These are phyloP conservation scores for Dinoponera quadriceps DNA, from an alignment of 1,140 invertebrate genomes.

Conservation along the genomic window DNA sequence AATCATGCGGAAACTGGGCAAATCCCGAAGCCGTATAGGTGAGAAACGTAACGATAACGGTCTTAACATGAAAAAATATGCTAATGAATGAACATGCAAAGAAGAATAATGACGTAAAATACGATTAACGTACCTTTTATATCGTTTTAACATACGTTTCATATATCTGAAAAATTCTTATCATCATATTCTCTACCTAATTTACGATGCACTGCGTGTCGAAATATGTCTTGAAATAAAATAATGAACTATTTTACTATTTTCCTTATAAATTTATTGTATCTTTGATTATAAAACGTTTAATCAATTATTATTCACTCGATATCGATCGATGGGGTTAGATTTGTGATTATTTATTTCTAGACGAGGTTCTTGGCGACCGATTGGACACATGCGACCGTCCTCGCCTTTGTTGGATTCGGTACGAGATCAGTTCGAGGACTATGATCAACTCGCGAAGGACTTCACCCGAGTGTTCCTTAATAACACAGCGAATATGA, in stretches of 20 bases:
- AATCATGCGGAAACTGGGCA: slow-evolving; percentile 98
- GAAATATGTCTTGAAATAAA: slow-evolving; percentile 4
- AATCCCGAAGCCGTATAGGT: slow-evolving; percentile 98
- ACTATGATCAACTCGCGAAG: slow-evolving; percentile 96
- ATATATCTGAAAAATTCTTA: background rate
- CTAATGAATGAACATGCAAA: background rate
- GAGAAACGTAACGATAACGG: slow-evolving; percentile 45
- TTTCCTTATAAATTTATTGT: background rate
- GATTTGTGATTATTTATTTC: slow-evolving; percentile 48
- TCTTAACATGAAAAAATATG: slow-evolving; percentile 1
- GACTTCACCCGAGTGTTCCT: slow-evolving; percentile 96
- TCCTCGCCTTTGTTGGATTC: slow-evolving; percentile 96
- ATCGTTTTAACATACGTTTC: background rate
- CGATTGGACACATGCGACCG: slow-evolving; percentile 97
- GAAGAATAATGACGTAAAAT: background rate
- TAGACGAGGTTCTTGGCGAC: slow-evolving; percentile 95
- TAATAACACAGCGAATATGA: slow-evolving; percentile 90
- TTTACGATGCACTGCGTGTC: background rate
- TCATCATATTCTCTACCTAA: background rate
- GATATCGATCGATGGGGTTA: background rate
- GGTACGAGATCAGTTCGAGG: slow-evolving; percentile 96
- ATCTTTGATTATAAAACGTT: background rate
- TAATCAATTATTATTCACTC: slow-evolving; percentile 6
- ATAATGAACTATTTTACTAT: background rate
- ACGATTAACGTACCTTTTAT: background rate